phyloP scores from a whole-genome alignment of 1,140 invertebrate species.

The Halictus rubicundus region DNA sequence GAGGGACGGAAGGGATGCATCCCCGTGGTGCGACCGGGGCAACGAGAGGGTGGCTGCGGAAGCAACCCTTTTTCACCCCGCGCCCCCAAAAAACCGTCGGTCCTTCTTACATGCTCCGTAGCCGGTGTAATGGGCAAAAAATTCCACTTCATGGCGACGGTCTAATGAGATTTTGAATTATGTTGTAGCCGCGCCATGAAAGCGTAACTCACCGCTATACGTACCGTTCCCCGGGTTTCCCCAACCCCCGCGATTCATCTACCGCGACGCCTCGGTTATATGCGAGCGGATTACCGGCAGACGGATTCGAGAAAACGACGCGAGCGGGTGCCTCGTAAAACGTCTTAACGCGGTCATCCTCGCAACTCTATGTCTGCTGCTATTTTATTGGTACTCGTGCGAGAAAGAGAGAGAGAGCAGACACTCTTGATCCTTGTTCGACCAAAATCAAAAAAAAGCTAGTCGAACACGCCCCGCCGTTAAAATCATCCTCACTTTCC shows the following conservation, averaged over 20 bases:
- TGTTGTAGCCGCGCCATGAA: constrained; percentile 66
- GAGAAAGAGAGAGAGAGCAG: too few relatives aligned
- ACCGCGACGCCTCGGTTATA: constrained; percentile 56
- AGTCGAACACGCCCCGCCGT: too few relatives aligned
- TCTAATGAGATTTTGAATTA: constrained; percentile 79
- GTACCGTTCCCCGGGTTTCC: background rate
- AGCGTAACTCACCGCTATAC: constrained; percentile 5
- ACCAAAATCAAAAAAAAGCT: too few relatives aligned
- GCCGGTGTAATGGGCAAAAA: constrained; percentile 73
- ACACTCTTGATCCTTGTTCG: too few relatives aligned
- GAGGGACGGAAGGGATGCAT: background rate
- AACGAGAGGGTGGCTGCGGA: background rate
- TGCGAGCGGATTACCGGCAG: constrained; percentile 69
- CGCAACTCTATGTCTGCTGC: too few relatives aligned
- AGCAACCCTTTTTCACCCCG: constrained; percentile 26
- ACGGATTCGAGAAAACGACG: constrained; percentile 13
- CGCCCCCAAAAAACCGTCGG: constrained; percentile 8
- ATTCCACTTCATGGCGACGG: constrained; percentile 70
- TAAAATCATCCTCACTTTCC: too few relatives aligned
- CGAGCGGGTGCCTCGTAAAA: background rate
- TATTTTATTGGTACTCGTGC: too few relatives aligned
- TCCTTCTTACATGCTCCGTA: constrained; percentile 60
- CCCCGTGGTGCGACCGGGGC: background rate
- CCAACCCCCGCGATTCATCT: background rate
- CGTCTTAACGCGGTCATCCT: background rate